Evolutionary conservation across 2,113 vertebrate species (phyloP), one percentile per base, ranked within the genome.

Genomic region (Baryphthengus martii): DNA sequence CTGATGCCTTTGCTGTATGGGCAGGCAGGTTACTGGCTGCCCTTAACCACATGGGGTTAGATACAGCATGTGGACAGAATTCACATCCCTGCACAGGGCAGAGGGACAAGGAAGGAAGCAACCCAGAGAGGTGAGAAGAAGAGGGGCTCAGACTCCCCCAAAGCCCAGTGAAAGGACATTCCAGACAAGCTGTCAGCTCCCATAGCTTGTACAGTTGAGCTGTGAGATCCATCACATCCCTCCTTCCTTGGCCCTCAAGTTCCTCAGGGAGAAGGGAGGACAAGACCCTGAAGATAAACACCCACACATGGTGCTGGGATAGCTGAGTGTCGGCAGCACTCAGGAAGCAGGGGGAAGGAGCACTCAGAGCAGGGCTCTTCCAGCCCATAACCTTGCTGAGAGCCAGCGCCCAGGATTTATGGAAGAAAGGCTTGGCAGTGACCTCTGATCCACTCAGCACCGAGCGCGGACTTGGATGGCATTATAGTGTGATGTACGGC

Each of bases 401-500:
- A 96, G 83, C 77, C 97, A 90, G 91, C 3, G 2, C 50, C 61
- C 40, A 45, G 96, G 91, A 97, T 94, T 94, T 95, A 97, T 97
- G 94, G 94, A 93, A 93, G 81, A 88, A 95, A 96, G 95, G 84
- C 94, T 91, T 92, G 94, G 95, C 82, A 96, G 96, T 95, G 95
- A 96, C 97, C 96, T 95, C 95, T 90, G 97, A 88, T 96, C 88
- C 85, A 81, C 90, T 97, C 93, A 94, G 95, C 95, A 93, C 88
- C 2, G 68, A 91, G 97, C 26, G 5, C 8, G 5, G 95, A 63
- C 95, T 95, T 84, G 5, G 92, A 76, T 96, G 93, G 97, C 97
- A 74, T 96, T 97, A 97, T 95, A 87, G 90, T 6, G 17, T 97
- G 94, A 97, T 97, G 94, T 96, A 97, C n/a, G 17, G 90, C 96